Conservation (phyloP, 2,888 invertebrate species). For the Pogonocherus hispidulus region DNA sequence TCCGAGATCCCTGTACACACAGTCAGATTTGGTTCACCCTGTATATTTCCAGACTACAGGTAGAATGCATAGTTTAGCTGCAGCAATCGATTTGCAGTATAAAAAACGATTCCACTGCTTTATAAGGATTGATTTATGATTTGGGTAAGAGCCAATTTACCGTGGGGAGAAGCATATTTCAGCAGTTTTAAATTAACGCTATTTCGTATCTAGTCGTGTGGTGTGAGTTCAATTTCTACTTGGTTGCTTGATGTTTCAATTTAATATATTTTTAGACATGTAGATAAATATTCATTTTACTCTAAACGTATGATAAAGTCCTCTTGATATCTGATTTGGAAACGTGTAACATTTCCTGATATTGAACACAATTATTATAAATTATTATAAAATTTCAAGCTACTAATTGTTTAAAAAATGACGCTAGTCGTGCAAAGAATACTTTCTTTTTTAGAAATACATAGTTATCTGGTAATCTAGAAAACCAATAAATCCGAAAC, state of each 20-base stretch:
- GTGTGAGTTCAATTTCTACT: conserved; percentile 1
- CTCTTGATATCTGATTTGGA: no score
- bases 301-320: no score
- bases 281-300: background rate
- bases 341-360: no score
- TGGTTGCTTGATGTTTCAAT: background rate
- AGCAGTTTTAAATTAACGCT: conserved; percentile 13
- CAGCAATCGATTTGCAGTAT: conserved; percentile 9
- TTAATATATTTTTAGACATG: background rate
- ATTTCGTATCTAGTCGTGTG: conserved; percentile 2
- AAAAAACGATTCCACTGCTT: conserved; percentile 1
- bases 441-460: no score
- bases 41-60: background rate
- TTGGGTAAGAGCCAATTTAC: conserved; percentile 11
- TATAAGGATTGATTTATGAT: conserved; percentile 24
- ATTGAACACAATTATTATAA: no score
- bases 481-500: no score
- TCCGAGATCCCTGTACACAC: no score
- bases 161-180: conserved; percentile 9
- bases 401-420: no score
- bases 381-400: no score
- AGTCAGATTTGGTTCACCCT: no score
- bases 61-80: background rate
- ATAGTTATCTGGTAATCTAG: no score
- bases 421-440: no score